Base-by-base conservation (phyloP, 2,888 invertebrate genomes). In the Folsomia candida region DNA sequence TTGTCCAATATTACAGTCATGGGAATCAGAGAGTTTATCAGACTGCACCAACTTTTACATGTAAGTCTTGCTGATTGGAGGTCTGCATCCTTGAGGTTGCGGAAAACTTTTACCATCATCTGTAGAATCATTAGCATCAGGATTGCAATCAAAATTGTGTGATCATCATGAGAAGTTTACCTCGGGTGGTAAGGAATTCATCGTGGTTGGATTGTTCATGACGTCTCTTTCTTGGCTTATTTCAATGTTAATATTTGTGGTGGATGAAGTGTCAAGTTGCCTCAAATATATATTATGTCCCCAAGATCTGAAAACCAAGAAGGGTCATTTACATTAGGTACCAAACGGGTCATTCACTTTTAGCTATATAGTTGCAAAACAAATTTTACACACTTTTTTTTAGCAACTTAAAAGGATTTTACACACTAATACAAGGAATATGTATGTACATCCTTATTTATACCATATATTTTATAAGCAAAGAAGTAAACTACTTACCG, bases 21-120 rank as follows among this genome's bases (percentile, higher is more conserved):
- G 2, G 60, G 60, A 11, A 68, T 18, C 25, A 51, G n/a, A 20
- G 11, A 25, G n/a, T 60, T 51, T 3, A 68, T 47, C 9, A 22
- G n/a, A 1, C n/a, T n/a, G 9, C 4, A 27, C 68, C 68, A 68
- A 2, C 37, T 37, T n/a, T n/a, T 37, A 25, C 68, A 68, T 6
- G 60, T 51, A 4, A 58, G 27, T 6, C 68, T 29, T 9, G 28
- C 37, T 20, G 37, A n/a, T 26, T 60, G 37, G 18, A 68, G 9
- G 18, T 60, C 37, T 9, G 6, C 2, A 11, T 6, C 14, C 2
- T 61, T 47, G 4, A 60, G 51, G 6, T 51, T 60, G 4, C 59
- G 20, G 24, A 67, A 67, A 27, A 67, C 24, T 29, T 24, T 22
- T 1, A 58, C 18, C 22, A 2, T 26, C 11, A 62, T 29, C 62